Conservation (phyloP, 2,113 vertebrate species). For the Chaetodon auriga region DNA sequence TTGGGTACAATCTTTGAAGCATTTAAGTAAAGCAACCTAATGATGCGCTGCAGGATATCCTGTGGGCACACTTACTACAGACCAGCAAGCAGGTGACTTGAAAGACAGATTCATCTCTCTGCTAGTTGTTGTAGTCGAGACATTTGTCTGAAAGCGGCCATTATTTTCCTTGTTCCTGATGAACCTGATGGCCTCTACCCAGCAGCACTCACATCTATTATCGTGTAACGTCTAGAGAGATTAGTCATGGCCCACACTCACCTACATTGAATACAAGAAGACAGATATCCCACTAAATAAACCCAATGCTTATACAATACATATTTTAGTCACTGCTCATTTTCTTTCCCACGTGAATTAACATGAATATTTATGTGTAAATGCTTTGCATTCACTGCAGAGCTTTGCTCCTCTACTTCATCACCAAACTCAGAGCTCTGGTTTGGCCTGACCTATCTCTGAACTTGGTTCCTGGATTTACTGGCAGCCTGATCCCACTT, state of each 20-base stretch:
- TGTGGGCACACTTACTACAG: conserved; percentile 30
- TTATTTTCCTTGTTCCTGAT: conserved; percentile 66
- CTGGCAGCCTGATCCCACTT: conserved; percentile 47
- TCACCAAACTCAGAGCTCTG: conserved; percentile 19
- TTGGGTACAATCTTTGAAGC: conserved; percentile 49
- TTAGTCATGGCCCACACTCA: conserved; percentile 51
- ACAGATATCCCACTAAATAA: conserved; percentile 30
- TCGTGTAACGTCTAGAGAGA: conserved; percentile 46
- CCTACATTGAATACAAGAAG: conserved; percentile 37
- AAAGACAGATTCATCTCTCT: conserved; percentile 63
- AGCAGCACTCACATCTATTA: conserved; percentile 58
- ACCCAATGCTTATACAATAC: conserved; percentile 32
- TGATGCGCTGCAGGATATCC: conserved; percentile 46
- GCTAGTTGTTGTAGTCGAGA: conserved; percentile 37
- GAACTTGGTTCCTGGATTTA: conserved; percentile 48
- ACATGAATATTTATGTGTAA: conserved; percentile 33
- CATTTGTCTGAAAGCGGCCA: conserved; percentile 56
- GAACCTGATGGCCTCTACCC: conserved; percentile 63
- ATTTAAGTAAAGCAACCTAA: conserved; percentile 50
- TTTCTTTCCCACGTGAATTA: conserved; percentile 5
- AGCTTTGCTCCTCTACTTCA: conserved; percentile 22
- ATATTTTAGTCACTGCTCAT: conserved; percentile 34
- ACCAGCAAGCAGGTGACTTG: conserved; percentile 42
- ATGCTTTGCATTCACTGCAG: conserved; percentile 6
- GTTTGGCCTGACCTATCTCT: conserved; percentile 42